Evolutionary conservation across 2,888 invertebrate genomes (phyloP), one percentile per base, ranked within the genome.

Genomic region (Sabatieria punctata): DNA sequence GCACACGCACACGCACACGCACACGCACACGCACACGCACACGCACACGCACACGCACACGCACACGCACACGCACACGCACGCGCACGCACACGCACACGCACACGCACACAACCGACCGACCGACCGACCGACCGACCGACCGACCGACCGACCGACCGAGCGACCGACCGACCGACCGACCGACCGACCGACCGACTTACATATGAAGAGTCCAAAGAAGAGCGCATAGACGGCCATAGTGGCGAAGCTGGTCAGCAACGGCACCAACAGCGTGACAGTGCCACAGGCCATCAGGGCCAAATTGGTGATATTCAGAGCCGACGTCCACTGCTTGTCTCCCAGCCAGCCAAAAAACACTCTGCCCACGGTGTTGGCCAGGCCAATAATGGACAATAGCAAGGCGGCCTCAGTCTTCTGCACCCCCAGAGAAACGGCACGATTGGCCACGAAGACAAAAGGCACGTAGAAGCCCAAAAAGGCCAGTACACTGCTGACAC

Each of bases 391-490:
- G 3, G 49, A 49, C 8, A 50, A 23, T 3, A 50, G 30, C 3
- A 44, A 38, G 21, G 39, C 21, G 15, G 49, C 49, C 13, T 39
- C 18, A 3, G 15, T 4, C 11, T 6, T 6, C 21, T 30, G 6
- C 3, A 25, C 27, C 8, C 52, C 39, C 3, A 23, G 6, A 3
- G 4, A 24, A 2, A 18, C 33, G 26, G 50, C 50, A 21, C 37
- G 36, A n/a, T 4, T 26, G 15, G 43, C 21, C 13, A 50, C 18
- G 26, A 82, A 86, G 36, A 85, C 78, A 65, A 88, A 89, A 27
- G 91, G 91, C 63, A 89, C 78, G 66, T 88, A 85, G 72, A 88
- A 91, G 50, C 89, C 89, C 64, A 91, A 79, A 68, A 86, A 89
- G 44, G 86, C 88, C 62, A 84, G 78, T 66, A 97, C 85, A 70